A percentile compares a stretch with the other conserved stretches of the same genome.
Conservation (phyloP, 2,797 vertebrate species). For the Urophycis tenuis region DNA sequence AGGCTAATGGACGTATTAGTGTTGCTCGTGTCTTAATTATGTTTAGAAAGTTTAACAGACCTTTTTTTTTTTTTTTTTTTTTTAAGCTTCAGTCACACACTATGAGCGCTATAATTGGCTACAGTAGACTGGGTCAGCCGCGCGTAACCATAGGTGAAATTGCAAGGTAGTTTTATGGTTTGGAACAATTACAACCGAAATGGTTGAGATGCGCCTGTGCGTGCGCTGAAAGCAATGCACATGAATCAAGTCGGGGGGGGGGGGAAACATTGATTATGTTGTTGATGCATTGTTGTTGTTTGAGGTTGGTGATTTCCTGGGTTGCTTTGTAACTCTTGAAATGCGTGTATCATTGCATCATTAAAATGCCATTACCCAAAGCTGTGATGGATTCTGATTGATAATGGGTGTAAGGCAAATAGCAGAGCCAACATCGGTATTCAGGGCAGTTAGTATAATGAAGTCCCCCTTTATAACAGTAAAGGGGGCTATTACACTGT, state of each 20-base stretch:
- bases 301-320: constrained; percentile 1
- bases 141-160: not conserved
- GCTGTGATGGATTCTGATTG: not conserved
- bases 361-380: not conserved
- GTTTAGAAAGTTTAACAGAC: not conserved
- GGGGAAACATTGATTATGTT: not conserved
- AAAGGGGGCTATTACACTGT: not conserved
- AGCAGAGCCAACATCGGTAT: not conserved
- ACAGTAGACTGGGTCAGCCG: not conserved
- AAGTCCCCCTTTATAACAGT: not conserved
- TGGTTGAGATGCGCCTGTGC: not conserved
- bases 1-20: not conserved
- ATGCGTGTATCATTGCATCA: not conserved
- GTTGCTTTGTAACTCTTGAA: not conserved
- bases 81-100: not conserved
- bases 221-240: not conserved
- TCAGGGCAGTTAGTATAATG: not conserved
- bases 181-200: not conserved
- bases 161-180: not conserved
- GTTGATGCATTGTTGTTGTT: not conserved
- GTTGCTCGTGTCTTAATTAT: not conserved
- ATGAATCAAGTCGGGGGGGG: not conserved
- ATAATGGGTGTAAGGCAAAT: not conserved
- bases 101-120: not conserved
- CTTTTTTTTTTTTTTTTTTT: not conserved